Base-by-base conservation (phyloP, 2,797 vertebrate genomes). In the Brotula barbata region DNA sequence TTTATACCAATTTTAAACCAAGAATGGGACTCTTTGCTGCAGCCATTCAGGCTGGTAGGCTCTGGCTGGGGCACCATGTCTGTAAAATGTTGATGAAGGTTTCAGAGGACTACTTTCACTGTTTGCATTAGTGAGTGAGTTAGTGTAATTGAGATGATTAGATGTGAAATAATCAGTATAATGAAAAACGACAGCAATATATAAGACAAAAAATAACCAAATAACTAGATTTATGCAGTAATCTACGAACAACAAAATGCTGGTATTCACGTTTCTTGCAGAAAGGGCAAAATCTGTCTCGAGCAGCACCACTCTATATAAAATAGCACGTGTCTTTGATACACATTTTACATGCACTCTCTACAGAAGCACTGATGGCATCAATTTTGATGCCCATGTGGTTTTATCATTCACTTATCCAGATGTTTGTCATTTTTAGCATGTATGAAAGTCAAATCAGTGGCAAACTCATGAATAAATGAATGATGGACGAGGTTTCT, bases 271-370 rank as follows among this genome's bases (percentile, higher is more conserved):
- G 33, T 36, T 42, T 45, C 15, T 44, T 36, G 7, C 50, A 34
- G 36, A 33, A 67, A 46, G 5, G 22, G 15, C 47, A 40, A 28
- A 36, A 4, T 11, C 3, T 36, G 2, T 36, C 22, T 16, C 62
- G 14, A 47, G 48, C 45, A 58, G 41, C 49, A 43, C 34, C 8
- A 39, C 22, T 19, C 20, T 16, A 39, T 15, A 34, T 14, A n/a
- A n/a, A n/a, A n/a, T n/a, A n/a, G n/a, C n/a, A n/a, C n/a, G n/a
- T n/a, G 40, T 54, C 17, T 51, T 5, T 36, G 55, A 43, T 71
- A 34, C 41, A 63, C 33, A 46, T 40, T 3, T 19, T 50, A 6
- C 85, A 86, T 87, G 81, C 86, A 64, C 8, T 14, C 10, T 19
- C 50, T 59, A 49, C 16, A 28, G 47, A 61, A 49, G 53, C 36